Evolutionary conservation across 2,113 vertebrate species (phyloP).

Genomic region (Anoura caudifer): DNA sequence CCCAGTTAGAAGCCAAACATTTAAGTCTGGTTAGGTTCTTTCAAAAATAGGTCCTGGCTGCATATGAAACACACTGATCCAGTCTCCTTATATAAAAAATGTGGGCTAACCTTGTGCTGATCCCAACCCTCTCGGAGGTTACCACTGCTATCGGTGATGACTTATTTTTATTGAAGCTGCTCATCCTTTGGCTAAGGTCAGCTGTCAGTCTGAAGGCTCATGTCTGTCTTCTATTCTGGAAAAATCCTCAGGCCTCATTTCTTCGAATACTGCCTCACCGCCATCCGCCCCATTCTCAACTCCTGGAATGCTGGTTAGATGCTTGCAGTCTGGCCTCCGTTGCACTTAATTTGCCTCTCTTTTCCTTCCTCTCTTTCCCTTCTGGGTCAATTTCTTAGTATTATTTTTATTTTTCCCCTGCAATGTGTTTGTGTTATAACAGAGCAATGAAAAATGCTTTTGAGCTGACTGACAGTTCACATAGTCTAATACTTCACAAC

Average conservation of each 20-base stretch:
- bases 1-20: neutral
- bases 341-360: neutral
- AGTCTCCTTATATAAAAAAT: constrained; percentile 8
- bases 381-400: neutral
- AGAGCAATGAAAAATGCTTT: neutral
- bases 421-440: neutral
- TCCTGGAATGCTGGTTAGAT: neutral
- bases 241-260: neutral
- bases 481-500: neutral
- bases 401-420: neutral
- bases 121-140: neutral
- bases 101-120: neutral
- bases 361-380: neutral
- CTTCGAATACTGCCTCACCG: neutral
- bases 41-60: constrained; percentile 15
- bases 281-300: neutral
- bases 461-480: neutral
- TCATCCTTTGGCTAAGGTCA: neutral
- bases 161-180: neutral
- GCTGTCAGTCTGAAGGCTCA: neutral
- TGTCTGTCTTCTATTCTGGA: neutral
- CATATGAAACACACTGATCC: neutral
- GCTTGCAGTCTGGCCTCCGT: neutral
- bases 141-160: neutral
- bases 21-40: neutral